A percentile compares a stretch with the other conserved stretches of the same genome.
Conservation (phyloP, 2,113 vertebrate species). For the Seriola dumerili region DNA sequence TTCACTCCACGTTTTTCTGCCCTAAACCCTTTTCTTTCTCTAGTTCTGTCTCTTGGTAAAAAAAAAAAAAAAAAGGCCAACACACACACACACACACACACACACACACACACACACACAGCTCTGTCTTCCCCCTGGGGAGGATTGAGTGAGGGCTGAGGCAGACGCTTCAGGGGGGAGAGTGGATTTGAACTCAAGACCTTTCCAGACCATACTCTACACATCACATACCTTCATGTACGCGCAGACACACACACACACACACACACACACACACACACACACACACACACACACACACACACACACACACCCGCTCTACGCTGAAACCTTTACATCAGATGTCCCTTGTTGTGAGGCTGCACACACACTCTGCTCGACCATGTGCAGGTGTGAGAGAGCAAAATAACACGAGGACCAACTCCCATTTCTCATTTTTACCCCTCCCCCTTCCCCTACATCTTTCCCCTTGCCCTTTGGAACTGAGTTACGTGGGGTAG, state of each 20-base stretch:
- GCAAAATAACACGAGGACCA: neutral
- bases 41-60: conserved; percentile 29
- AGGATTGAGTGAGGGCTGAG: conserved; percentile 11
- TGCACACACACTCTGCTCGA: neutral
- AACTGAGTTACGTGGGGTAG: too few species aligned
- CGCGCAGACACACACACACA: neutral
- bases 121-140: neutral
- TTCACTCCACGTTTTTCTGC: conserved; percentile 65
- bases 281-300: too few species aligned
- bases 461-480: too few species aligned
- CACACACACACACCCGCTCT: too few species aligned
- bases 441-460: too few species aligned
- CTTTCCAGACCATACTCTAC: neutral
- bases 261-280: neutral
- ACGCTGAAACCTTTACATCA: neutral
- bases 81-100: neutral
- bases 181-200: conserved; percentile 21
- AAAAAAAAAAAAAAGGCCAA: neutral
- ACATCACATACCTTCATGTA: neutral
- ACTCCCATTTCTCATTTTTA: too few species aligned
- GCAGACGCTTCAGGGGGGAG: neutral
- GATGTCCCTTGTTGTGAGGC: neutral
- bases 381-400: neutral
- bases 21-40: conserved; percentile 31
- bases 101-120: conserved; percentile 15